A percentile compares a stretch with the other conserved stretches of the same genome.
phyloP scores from a whole-genome alignment of 2,888 invertebrate genomes.

The Entomobrya multifasciata region DNA sequence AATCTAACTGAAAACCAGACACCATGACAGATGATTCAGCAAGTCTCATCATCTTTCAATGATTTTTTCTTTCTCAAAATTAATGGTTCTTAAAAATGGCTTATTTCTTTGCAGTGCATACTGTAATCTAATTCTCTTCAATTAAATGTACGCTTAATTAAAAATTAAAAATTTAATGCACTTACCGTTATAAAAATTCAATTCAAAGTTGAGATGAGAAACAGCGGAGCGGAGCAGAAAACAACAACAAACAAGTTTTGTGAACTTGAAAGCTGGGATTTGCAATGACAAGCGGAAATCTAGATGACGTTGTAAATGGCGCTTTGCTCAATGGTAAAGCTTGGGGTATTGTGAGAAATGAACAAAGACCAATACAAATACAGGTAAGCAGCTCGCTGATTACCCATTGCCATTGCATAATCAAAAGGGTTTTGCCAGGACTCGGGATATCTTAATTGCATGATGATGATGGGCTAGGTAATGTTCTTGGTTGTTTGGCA shows the following conservation, averaged over 20 bases:
- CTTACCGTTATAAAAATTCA: background rate
- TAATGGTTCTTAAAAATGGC: too few species aligned
- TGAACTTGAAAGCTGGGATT: background rate
- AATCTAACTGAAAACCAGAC: too few species aligned
- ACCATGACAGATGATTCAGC: too few species aligned
- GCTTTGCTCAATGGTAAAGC: background rate
- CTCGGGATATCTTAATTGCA: too few species aligned
- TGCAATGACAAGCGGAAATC: conserved; percentile 29
- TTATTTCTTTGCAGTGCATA: too few species aligned
- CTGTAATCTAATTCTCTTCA: too few species aligned
- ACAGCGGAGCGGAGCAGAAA: background rate
- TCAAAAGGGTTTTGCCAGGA: too few species aligned
- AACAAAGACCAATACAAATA: background rate
- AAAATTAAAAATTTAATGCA: background rate
- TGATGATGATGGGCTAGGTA: background rate
- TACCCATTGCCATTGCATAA: too few species aligned
- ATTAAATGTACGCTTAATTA: too few species aligned
- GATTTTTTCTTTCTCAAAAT: too few species aligned
- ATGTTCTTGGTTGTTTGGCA: background rate
- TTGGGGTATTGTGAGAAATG: background rate
- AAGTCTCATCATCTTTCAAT: too few species aligned
- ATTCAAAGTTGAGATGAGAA: too few species aligned
- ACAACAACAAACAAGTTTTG: background rate
- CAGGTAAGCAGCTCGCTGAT: background rate
- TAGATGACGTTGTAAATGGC: background rate